Evolutionary conservation across 35 echinoderm and acorn worm genomes (phyloP).

Genomic region (Apostichopus parvimensis): DNA sequence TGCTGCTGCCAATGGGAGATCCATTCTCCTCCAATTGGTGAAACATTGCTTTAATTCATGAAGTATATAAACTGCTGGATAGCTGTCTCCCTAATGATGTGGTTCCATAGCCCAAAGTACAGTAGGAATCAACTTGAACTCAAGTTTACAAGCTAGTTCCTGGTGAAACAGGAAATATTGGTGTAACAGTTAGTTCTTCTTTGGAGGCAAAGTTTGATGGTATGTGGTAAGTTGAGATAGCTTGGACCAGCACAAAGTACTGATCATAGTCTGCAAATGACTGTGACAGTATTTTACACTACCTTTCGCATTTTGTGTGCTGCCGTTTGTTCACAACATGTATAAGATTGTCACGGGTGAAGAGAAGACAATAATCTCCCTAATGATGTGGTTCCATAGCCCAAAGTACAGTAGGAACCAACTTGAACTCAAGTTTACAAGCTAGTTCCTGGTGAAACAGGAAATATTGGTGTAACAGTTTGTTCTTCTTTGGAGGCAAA

Average conservation of each 20-base stretch:
- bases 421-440: conserved; percentile 5
- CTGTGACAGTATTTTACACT: too few species aligned
- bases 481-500: too few species aligned
- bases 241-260: neutral
- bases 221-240: neutral
- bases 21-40: too few species aligned
- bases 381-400: conserved; percentile 1
- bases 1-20: too few species aligned
- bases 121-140: neutral
- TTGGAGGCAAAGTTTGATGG: too few species aligned
- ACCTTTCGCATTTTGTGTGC: too few species aligned
- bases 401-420: neutral
- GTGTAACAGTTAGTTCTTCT: neutral
- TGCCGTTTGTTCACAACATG: too few species aligned
- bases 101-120: neutral
- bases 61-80: too few species aligned
- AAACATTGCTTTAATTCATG: too few species aligned
- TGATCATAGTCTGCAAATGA: too few species aligned
- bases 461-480: neutral
- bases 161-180: conserved; percentile 12
- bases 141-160: neutral
- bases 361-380: neutral
- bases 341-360: too few species aligned
- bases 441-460: conserved; percentile 12
- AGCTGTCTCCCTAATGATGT: neutral